Conservation (phyloP, 2,888 invertebrate genomes). For the Rotaria sp. region DNA sequence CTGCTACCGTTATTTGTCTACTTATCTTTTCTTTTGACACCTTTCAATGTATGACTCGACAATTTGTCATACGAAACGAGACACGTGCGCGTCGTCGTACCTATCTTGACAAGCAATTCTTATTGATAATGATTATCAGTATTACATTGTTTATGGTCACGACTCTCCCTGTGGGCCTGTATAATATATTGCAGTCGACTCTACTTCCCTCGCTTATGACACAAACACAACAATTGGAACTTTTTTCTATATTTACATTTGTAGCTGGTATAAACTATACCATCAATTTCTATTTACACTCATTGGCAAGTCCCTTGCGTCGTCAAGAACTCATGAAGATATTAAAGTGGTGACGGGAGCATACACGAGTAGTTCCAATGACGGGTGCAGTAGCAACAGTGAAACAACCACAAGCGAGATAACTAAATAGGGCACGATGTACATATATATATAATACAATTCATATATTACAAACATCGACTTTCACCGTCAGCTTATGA, state of each 20-base stretch:
- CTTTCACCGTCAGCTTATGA: no score
- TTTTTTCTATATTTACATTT: neutral
- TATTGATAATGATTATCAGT: neutral
- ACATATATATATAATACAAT: no score
- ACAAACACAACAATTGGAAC: neutral
- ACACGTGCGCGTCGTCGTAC: neutral
- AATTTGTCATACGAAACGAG: neutral
- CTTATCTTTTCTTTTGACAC: neutral
- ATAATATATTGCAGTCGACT: neutral
- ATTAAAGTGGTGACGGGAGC: no score
- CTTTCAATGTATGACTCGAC: neutral
- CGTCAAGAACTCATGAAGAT: no score
- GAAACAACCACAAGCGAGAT: no score
- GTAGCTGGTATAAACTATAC: no score
- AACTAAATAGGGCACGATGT: no score
- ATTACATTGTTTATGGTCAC: neutral
- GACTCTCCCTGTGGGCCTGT: neutral
- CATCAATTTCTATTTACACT: no score
- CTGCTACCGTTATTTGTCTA: neutral
- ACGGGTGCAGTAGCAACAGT: no score
- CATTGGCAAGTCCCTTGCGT: no score
- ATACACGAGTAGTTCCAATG: no score
- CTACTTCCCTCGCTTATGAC: neutral
- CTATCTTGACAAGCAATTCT: neutral
- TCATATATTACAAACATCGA: no score